Conservation (phyloP, 2,888 invertebrate genomes). For the Agonum fuliginosum region DNA sequence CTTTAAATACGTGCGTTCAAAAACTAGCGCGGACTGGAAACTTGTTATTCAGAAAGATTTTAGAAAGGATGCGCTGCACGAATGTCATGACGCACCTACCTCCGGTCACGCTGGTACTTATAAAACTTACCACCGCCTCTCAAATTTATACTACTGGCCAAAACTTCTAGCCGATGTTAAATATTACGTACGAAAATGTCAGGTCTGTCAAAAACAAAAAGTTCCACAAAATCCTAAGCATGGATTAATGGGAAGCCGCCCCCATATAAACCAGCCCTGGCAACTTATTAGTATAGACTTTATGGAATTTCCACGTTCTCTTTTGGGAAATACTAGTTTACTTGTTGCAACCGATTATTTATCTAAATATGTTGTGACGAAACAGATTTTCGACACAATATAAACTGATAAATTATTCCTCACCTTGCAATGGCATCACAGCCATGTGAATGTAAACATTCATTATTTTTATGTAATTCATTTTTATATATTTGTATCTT, state of each 20-base stretch:
- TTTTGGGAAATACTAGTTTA: not conserved
- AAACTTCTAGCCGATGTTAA: not conserved
- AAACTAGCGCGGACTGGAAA: too few species aligned
- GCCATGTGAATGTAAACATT: too few species aligned
- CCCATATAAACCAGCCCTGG: not conserved
- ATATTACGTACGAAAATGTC: not conserved
- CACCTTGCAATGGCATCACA: too few species aligned
- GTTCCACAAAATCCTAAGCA: not conserved
- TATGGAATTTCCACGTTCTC: constrained; percentile 1
- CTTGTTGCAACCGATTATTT: constrained; percentile 9
- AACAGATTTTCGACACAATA: too few species aligned
- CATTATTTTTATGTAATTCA: too few species aligned
- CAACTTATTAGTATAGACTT: not conserved
- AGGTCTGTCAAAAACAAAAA: not conserved
- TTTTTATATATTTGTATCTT: too few species aligned
- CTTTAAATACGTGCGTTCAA: too few species aligned
- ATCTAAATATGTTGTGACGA: too few species aligned
- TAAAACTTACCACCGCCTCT: not conserved
- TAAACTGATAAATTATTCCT: too few species aligned
- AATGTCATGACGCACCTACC: too few species aligned
- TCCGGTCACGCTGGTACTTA: not conserved
- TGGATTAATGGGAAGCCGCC: not conserved
- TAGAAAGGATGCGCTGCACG: too few species aligned
- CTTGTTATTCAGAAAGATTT: too few species aligned
- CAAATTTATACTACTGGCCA: not conserved